Conservation (phyloP, 2,797 vertebrate species). For the Cyclura pinguis region DNA sequence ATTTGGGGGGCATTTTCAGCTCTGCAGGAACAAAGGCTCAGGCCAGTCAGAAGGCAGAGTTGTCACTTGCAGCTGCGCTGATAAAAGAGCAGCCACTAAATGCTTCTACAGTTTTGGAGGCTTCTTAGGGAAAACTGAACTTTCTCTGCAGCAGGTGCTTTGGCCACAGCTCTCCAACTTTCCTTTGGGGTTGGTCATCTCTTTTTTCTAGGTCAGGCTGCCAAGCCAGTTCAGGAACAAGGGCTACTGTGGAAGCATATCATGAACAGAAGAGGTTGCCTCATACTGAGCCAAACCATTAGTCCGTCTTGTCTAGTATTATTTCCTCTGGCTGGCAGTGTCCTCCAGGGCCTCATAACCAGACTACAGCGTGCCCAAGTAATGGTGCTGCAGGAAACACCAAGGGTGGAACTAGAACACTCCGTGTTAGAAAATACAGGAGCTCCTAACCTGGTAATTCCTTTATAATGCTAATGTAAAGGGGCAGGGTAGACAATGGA, state of each 20-base stretch:
- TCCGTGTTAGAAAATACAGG: neutral
- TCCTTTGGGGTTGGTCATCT: constrained; percentile 66
- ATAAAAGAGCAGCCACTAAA: constrained; percentile 80
- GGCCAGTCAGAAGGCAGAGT: constrained; percentile 75
- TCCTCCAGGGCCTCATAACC: too few species aligned
- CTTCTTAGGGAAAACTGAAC: constrained; percentile 67
- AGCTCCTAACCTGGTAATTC: neutral
- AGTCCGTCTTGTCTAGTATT: too few species aligned
- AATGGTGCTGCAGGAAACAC: neutral
- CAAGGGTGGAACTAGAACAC: neutral
- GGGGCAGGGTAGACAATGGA: neutral
- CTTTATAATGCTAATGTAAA: neutral
- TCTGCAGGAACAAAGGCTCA: constrained; percentile 71
- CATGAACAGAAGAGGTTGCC: neutral
- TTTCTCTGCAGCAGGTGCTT: constrained; percentile 78
- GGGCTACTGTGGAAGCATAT: constrained; percentile 25
- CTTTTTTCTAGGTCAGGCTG: constrained; percentile 61
- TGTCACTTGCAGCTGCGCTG: constrained; percentile 81
- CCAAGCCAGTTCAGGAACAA: neutral
- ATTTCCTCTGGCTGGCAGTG: neutral
- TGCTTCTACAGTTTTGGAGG: constrained; percentile 68
- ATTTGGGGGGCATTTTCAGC: constrained; percentile 73
- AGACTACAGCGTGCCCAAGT: neutral
- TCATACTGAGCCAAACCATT: neutral
- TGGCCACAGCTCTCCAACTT: constrained; percentile 69